phyloP scores from a whole-genome alignment of 2,797 vertebrate species.

The Syncerus caffer region DNA sequence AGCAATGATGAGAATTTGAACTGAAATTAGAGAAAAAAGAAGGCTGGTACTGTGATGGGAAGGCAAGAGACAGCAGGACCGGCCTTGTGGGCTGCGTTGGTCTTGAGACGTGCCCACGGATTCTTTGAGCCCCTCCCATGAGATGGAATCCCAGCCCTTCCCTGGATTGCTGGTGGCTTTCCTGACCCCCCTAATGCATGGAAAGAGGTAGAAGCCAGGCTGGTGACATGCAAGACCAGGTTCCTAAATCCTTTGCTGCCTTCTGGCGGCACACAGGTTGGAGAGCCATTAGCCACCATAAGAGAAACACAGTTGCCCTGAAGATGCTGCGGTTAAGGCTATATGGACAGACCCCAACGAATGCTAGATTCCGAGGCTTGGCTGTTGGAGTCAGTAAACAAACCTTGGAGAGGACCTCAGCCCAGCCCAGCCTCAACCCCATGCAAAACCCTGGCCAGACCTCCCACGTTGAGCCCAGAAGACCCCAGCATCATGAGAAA shows the following conservation, averaged over 20 bases:
- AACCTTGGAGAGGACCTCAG: not conserved
- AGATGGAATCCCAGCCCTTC: fast-evolving
- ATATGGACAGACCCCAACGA: not conserved
- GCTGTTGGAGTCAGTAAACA: not conserved
- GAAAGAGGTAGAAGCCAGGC: not conserved
- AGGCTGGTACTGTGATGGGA: not conserved
- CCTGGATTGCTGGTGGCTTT: not conserved
- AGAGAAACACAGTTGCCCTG: not conserved
- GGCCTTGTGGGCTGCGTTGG: not conserved
- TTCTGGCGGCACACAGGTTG: not conserved
- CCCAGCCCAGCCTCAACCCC: not conserved
- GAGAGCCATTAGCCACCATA: fast-evolving
- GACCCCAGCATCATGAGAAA: not conserved
- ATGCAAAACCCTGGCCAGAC: fast-evolving
- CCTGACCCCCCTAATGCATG: too few relatives aligned
- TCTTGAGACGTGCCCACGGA: not conserved
- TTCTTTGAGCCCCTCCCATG: fast-evolving
- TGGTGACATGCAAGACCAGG: not conserved
- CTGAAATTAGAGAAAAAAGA: not conserved
- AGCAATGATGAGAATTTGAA: not conserved
- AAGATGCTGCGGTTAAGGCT: not conserved
- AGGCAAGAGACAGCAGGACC: not conserved
- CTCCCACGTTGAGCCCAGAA: not conserved
- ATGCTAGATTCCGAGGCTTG: too few relatives aligned
- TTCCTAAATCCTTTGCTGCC: not conserved